Evolutionary conservation across 2,888 invertebrate genomes (phyloP).

Genomic region (Cartodere bifasciata): DNA sequence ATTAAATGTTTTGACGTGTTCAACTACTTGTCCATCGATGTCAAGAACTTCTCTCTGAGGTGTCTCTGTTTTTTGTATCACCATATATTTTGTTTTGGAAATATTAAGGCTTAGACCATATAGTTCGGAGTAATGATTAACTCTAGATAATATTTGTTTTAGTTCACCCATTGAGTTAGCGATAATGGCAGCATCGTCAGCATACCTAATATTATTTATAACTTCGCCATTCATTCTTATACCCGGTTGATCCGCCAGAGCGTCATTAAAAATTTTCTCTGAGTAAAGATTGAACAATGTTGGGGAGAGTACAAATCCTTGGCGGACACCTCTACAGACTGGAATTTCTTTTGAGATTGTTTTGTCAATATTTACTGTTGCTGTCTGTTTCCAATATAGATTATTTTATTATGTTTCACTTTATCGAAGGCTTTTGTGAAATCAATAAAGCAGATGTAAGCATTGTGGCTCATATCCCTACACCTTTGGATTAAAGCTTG

Average conservation of each 20-base stretch:
- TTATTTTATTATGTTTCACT: too few relatives aligned
- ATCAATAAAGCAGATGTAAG: slow-evolving; percentile 6
- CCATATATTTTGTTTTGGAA: slow-evolving; percentile 3
- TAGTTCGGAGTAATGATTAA: slow-evolving; percentile 1
- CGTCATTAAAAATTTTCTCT: slow-evolving; percentile 3
- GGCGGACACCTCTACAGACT: too few relatives aligned
- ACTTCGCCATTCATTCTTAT: slow-evolving; percentile 4
- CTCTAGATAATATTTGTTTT: slow-evolving; percentile 1
- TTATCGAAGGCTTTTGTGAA: slow-evolving; percentile 9
- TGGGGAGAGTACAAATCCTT: slow-evolving; percentile 4
- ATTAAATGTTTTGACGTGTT: too few relatives aligned
- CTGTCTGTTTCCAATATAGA: too few relatives aligned
- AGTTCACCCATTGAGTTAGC: neutral
- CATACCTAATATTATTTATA: slow-evolving; percentile 4
- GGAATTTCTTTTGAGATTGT: too few relatives aligned
- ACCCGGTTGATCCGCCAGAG: slow-evolving; percentile 1
- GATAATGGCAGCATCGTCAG: slow-evolving; percentile 6
- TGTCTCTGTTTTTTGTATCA: neutral
- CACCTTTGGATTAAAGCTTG: slow-evolving; percentile 10
- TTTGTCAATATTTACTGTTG: too few relatives aligned
- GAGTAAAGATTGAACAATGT: slow-evolving; percentile 6
- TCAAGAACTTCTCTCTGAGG: neutral
- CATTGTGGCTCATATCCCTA: slow-evolving; percentile 7
- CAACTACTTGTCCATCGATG: slow-evolving; percentile 1
- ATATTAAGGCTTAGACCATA: slow-evolving; percentile 4